Conservation (phyloP, 1,140 invertebrate genomes). For the Hyles euphorbiae region DNA sequence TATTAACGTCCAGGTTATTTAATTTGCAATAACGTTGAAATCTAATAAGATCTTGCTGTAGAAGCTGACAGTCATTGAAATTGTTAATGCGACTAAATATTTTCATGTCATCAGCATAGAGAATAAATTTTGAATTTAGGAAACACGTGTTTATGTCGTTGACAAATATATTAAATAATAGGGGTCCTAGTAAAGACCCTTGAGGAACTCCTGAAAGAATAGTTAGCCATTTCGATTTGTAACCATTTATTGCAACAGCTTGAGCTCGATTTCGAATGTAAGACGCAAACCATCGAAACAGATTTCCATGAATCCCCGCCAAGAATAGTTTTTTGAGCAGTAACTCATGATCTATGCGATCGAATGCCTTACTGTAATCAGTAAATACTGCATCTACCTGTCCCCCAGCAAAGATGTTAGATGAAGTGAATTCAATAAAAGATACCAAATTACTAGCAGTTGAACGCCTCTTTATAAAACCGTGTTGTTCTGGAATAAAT, state of each 20-base stretch:
- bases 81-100: constrained; percentile 18
- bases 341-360: constrained; percentile 3
- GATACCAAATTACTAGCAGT: constrained; percentile 28
- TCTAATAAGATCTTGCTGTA: constrained; percentile 6
- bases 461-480: constrained; percentile 28
- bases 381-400: constrained; percentile 38
- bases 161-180: constrained; percentile 20
- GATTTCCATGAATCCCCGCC: constrained; percentile 18
- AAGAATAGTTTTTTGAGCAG: constrained; percentile 10
- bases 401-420: constrained; percentile 15
- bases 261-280: constrained; percentile 11
- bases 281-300: constrained; percentile 29
- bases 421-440: constrained; percentile 18
- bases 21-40: constrained; percentile 19
- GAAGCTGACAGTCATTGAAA: constrained; percentile 11
- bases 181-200: constrained; percentile 19
- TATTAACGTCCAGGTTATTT: constrained; percentile 23
- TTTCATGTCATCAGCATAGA: constrained; percentile 32
- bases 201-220: constrained; percentile 14
- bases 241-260: too few species aligned
- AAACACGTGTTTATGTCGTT: too few species aligned
- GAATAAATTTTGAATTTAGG: constrained; percentile 4
- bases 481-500: constrained; percentile 29
- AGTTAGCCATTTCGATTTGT: too few species aligned
- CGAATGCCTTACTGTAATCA: constrained; percentile 36